Percentiles rank a stretch among this genome's conserved stretches.
These are phyloP conservation scores for Perithous albicinctus DNA, from an alignment of 2,888 invertebrate species.

Conservation along the genomic window DNA sequence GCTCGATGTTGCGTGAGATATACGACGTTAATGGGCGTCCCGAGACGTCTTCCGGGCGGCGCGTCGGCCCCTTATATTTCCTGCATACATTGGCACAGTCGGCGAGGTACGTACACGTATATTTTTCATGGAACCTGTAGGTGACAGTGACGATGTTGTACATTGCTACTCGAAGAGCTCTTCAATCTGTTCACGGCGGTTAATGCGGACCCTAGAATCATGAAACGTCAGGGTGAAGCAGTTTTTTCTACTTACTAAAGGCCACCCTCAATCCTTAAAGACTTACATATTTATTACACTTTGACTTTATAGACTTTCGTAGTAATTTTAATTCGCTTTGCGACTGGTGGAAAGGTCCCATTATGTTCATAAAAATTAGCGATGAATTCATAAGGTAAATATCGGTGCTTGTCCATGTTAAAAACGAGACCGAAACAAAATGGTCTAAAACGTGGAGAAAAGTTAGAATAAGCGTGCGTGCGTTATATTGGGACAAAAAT, in stretches of 20 bases:
- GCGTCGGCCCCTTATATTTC: conserved; percentile 30
- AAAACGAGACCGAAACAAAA: too few relatives aligned
- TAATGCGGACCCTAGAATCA: conserved; percentile 18
- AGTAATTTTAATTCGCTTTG: too few relatives aligned
- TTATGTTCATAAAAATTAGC: too few relatives aligned
- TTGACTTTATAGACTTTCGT: too few relatives aligned
- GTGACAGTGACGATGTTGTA: conserved; percentile 43
- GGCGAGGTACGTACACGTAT: conserved; percentile 15
- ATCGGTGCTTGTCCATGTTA: too few relatives aligned
- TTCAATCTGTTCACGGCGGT: conserved; percentile 11
- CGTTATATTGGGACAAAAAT: too few relatives aligned
- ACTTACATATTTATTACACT: too few relatives aligned
- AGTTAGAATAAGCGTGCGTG: too few relatives aligned
- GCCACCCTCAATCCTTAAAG: neutral
- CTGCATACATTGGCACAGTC: conserved; percentile 33
- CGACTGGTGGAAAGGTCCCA: too few relatives aligned
- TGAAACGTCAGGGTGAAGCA: conserved; percentile 22
- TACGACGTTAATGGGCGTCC: conserved; percentile 60
- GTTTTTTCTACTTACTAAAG: neutral
- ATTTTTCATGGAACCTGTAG: conserved; percentile 8
- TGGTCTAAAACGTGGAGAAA: too few relatives aligned
- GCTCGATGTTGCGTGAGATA: conserved; percentile 73
- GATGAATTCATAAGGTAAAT: too few relatives aligned
- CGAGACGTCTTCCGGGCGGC: conserved; percentile 53
- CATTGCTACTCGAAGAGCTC: conserved; percentile 21